Evolutionary conservation across 2,797 vertebrate genomes (phyloP).

Genomic region (Limnodromus scolopaceus): DNA sequence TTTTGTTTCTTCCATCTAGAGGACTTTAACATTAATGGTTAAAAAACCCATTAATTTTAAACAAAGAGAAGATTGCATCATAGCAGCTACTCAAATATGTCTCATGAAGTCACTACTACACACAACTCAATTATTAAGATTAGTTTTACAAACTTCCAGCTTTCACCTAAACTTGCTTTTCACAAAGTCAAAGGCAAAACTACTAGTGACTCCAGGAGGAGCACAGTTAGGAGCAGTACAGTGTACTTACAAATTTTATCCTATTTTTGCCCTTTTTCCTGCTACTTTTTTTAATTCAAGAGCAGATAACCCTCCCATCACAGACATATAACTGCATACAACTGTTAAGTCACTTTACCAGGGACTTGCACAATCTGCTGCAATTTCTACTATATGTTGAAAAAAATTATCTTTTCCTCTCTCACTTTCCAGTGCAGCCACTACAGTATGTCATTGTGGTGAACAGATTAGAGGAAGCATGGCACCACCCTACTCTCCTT

Average conservation of each 20-base stretch:
- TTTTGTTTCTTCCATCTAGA: neutral
- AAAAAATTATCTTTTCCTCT: neutral
- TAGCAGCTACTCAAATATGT: neutral
- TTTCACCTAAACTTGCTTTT: slow-evolving; percentile 3
- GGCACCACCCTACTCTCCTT: neutral
- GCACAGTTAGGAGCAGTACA: neutral
- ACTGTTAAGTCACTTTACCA: neutral
- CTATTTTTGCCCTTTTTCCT: neutral
- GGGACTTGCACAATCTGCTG: neutral
- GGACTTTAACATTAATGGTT: neutral
- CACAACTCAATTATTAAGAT: neutral
- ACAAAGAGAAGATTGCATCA: neutral
- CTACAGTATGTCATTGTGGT: neutral
- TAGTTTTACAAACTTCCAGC: neutral
- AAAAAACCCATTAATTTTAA: neutral
- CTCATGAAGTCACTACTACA: neutral
- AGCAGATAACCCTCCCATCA: neutral
- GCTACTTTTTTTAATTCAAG: neutral
- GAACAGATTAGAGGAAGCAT: neutral
- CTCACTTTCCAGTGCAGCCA: neutral
- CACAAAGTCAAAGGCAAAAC: neutral
- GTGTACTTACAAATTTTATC: neutral
- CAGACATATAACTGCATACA: neutral
- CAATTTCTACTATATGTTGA: slow-evolving; percentile 7
- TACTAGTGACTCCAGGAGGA: neutral